Conservation (phyloP, 2,888 invertebrate species). For the Cheilosia grossa region DNA sequence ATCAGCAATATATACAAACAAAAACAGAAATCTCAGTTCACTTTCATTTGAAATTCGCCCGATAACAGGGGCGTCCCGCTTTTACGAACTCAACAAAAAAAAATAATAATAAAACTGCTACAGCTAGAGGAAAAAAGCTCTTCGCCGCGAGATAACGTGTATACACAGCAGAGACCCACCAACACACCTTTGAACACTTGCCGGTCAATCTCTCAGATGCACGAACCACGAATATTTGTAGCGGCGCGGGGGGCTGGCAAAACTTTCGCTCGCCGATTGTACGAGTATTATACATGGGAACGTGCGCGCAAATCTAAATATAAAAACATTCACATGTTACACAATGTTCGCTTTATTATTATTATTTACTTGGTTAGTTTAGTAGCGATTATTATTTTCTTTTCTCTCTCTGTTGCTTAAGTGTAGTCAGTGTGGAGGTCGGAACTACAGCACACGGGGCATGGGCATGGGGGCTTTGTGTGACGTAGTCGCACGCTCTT, state of each 20-base stretch:
- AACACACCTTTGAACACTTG: conserved; percentile 25
- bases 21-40: conserved; percentile 54
- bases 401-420: background rate
- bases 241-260: conserved; percentile 23
- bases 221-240: background rate
- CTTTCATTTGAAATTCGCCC: conserved; percentile 67
- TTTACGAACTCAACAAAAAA: conserved; percentile 31
- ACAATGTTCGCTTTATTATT: conserved; percentile 72
- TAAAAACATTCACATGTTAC: conserved; percentile 72
- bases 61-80: conserved; percentile 67
- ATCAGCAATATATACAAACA: conserved; percentile 58
- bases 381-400: conserved; percentile 58
- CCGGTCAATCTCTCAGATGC: conserved; percentile 60
- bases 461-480: conserved; percentile 24
- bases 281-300: conserved; percentile 13
- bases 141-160: conserved; percentile 46
- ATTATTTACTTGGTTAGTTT: conserved; percentile 74
- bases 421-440: conserved; percentile 25
- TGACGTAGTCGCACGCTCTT: conserved; percentile 54
- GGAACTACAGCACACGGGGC: conserved; percentile 21
- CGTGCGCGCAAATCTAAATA: conserved; percentile 71
- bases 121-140: conserved; percentile 56
- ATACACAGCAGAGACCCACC: conserved; percentile 13
- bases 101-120: background rate
- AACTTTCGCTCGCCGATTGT: conserved; percentile 46